Conservation (phyloP, 2,797 vertebrate species). For the Petrocephalus schoutedeni region DNA sequence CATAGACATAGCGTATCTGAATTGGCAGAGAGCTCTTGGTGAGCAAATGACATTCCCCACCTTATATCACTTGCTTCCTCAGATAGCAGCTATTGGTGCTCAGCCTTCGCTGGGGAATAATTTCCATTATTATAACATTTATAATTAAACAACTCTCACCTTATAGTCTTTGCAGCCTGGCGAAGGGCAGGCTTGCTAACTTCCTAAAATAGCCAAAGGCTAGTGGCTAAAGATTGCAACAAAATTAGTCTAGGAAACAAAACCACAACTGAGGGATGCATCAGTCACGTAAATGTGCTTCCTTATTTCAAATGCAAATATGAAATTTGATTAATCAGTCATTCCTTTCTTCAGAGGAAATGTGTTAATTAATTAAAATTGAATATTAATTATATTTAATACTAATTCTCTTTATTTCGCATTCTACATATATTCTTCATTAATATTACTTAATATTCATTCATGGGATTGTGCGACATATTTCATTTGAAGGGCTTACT, state of each 20-base stretch:
- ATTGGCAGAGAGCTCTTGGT: not conserved
- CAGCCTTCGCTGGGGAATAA: not conserved
- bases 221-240: not conserved
- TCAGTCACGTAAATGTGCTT: not conserved
- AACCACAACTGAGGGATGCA: not conserved
- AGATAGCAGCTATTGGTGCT: not conserved
- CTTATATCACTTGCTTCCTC: not conserved
- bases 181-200: not conserved
- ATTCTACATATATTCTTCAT: not conserved
- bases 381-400: not conserved
- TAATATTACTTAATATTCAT: not conserved
- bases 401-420: not conserved
- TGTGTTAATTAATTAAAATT: not conserved
- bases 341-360: not conserved
- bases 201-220: not conserved
- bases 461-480: not conserved
- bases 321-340: not conserved
- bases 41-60: not conserved
- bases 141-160: not conserved
- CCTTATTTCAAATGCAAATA: not conserved
- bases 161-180: not conserved
- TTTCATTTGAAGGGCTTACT: not conserved
- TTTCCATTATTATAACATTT: not conserved
- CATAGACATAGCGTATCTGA: not conserved
- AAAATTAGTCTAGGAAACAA: not conserved